Evolutionary conservation across 2,888 invertebrate genomes (phyloP), one percentile per base, ranked within the genome.

Genomic region (Gisinianus flammeolus): DNA sequence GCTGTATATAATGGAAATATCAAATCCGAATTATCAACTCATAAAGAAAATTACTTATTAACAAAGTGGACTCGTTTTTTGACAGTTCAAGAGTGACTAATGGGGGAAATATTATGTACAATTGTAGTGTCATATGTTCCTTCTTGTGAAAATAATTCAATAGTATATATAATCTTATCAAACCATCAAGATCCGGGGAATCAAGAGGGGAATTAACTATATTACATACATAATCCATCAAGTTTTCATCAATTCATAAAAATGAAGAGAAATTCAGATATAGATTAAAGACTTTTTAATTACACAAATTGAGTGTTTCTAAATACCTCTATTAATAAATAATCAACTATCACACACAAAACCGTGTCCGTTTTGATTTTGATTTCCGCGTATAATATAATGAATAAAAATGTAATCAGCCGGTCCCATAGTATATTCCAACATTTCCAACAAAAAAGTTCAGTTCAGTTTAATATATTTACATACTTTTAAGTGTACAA

Each of bases 1-100:
- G 54, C 19, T 54, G 54, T n/a, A 54, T 54, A n/a, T 54, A 12
- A 26, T 62, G 62, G 28, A 26, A 62, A 62, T 26, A 62, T 62
- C 22, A 62, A 62, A 62, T 62, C 62, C 62, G 62, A 62, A 62
- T 62, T 62, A 62, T 26, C 28, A 62, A 5, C 62, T 62, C 22
- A 62, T 62, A 22, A 62, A 62, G 24, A 6, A 62, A 62, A 62
- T 62, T 62, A 26, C 62, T 6, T 62, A 28, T 26, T 26, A 26
- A 62, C 28, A 26, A 28, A 62, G 62, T 62, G 62, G 26, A 22
- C 56, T 58, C 22, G 22, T 22, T 58, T n/a, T n/a, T 58, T 22
- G 22, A 58, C n/a, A 22, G n/a, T 58, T 24, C n/a, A 58, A 44
- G 3, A 44, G 44, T 44, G 44, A 44, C 44, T 44, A 44, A 44